Base-by-base conservation (phyloP, 2,113 vertebrate genomes). In the Leuciscus idus region DNA sequence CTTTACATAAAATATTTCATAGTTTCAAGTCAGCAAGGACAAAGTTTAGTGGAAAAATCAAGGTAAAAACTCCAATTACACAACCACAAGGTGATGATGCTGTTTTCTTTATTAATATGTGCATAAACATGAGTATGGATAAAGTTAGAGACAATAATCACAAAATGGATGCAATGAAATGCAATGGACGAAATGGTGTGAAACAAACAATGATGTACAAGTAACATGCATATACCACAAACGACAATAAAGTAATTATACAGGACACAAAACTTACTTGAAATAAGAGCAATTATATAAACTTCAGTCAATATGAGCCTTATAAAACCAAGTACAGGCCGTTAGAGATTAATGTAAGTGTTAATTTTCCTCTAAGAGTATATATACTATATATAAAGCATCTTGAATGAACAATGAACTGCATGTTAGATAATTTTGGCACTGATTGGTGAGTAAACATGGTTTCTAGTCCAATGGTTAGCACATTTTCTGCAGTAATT, bases 91-190 rank as follows among this genome's bases (percentile, higher is more conserved):
- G 55, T 80, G 52, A 87, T 74, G 33, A n/a, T 19, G 82, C 21
- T 11, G 55, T 28, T 83, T 78, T 77, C 30, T 83, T 88, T 86
- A 84, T 88, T 74, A 85, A 80, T 33, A 33, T 81, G 46, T 28
- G 7, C 33, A 50, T 75, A 76, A 50, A 88, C 79, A 82, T 59
- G 68, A 62, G 39, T 43, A 28, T 80, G 13, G 10, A 50, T 36
- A 76, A 81, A 52, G 46, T 82, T 50, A 82, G 36, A 81, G 59
- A 50, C 43, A 48, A 66, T 48, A 26, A 23, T 48, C 26, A 77
- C 75, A 64, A 10, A 68, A 82, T 82, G 30, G 17, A 82, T 82
- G 46, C 61, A 52, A 70, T 33, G 28, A 28, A 82, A 52, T 30
- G 28, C 26, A 68, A 68, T 50, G 15, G 28, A 48, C 23, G 19